Evolutionary conservation across 2,888 invertebrate genomes (phyloP).

Genomic region (Pollenia amentaria): DNA sequence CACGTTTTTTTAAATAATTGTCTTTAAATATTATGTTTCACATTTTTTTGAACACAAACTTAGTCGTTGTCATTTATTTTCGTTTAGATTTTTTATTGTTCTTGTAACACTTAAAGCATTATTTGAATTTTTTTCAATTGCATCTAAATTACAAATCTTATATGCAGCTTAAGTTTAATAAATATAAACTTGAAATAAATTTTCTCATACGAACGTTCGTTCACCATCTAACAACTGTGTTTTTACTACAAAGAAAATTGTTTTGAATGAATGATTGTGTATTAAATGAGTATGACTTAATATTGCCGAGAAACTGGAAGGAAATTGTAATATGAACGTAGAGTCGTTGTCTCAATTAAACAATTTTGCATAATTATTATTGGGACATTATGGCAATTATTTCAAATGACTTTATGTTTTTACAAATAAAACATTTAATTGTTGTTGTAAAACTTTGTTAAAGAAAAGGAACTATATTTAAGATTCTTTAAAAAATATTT

Average conservation of each 20-base stretch:
- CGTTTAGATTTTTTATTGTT: constrained; percentile 46
- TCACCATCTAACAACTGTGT: constrained; percentile 29
- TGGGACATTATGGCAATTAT: constrained; percentile 58
- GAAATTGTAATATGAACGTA: constrained; percentile 52
- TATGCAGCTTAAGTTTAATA: constrained; percentile 21
- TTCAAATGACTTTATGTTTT: constrained; percentile 54
- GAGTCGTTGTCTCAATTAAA: constrained; percentile 42
- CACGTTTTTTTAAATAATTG: constrained; percentile 16
- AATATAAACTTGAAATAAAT: constrained; percentile 48
- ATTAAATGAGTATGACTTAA: constrained; percentile 60
- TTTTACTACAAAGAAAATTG: too few relatives aligned
- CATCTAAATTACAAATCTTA: constrained; percentile 51
- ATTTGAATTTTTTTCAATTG: constrained; percentile 50
- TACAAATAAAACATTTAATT: background rate
- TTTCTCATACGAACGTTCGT: constrained; percentile 45
- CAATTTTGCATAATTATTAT: constrained; percentile 69
- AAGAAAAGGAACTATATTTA: background rate
- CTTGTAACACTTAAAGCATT: constrained; percentile 67
- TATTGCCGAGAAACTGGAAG: constrained; percentile 55
- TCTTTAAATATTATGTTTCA: constrained; percentile 30
- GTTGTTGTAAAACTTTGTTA: constrained; percentile 2
- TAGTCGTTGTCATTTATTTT: constrained; percentile 29
- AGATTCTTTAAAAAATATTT: too few relatives aligned
- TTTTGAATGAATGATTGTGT: constrained; percentile 33
- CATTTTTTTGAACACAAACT: constrained; percentile 4